A percentile compares a stretch with the other conserved stretches of the same genome.
Conservation (phyloP, 2,888 invertebrate genomes). For the Epinotia bilunana region DNA sequence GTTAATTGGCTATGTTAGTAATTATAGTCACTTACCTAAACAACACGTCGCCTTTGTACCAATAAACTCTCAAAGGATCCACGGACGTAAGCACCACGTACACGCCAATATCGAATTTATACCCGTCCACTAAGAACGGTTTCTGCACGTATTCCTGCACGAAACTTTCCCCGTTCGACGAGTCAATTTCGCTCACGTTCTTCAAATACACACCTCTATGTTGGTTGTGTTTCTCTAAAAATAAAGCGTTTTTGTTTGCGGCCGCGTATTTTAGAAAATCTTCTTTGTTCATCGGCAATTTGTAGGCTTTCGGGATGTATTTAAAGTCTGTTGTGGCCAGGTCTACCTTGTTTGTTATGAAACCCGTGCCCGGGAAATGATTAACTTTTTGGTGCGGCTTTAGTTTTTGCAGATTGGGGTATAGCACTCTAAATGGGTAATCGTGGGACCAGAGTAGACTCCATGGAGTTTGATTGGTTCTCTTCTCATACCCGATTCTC, state of each 20-base stretch:
- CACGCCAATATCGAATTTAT: constrained; percentile 98
- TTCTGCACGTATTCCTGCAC: constrained; percentile 95
- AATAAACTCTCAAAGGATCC: constrained; percentile 94
- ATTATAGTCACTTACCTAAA: constrained; percentile 86
- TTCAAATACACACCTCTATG: constrained; percentile 94
- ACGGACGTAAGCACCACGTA: constrained; percentile 96
- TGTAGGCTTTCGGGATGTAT: constrained; percentile 95
- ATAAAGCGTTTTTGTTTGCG: constrained; percentile 87
- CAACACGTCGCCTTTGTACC: constrained; percentile 94
- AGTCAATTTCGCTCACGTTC: constrained; percentile 88
- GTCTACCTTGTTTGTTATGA: constrained; percentile 95
- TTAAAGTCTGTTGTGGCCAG: constrained; percentile 91
- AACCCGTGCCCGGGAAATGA: constrained; percentile 97
- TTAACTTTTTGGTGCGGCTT: constrained; percentile 92
- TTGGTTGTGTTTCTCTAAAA: constrained; percentile 96
- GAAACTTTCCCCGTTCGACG: constrained; percentile 89
- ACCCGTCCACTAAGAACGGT: constrained; percentile 95
- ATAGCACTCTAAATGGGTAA: constrained; percentile 90
- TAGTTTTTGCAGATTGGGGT: constrained; percentile 82
- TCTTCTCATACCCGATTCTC: constrained; percentile 88
- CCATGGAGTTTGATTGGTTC: constrained; percentile 87
- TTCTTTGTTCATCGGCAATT: constrained; percentile 90
- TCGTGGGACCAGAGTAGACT: constrained; percentile 97
- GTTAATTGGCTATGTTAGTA: neutral
- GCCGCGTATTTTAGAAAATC: constrained; percentile 88